Evolutionary conservation across 2,888 invertebrate species (phyloP), one percentile per base, ranked within the genome.

Genomic region (Thelaira solivaga): DNA sequence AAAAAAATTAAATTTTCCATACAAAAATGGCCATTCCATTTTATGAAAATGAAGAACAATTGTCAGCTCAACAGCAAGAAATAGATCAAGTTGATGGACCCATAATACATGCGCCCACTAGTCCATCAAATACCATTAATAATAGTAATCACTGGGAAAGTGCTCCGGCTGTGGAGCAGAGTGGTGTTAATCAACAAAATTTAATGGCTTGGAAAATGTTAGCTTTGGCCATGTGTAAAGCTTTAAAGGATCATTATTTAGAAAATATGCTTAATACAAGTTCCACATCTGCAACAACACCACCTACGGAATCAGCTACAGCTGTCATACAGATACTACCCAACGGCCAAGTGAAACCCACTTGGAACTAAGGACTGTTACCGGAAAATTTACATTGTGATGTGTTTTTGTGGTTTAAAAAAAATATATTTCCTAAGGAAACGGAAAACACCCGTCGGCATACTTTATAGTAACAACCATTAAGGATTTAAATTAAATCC

Each of bases 21-120:
- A 80, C 75, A 59, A 82, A 76, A 59, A 88, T 88, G 88, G 88
- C 88, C 16, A 86, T 88, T 77, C 88, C 88, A 22, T 88, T 88
- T 81, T 86, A 82, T 67, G 88, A 86, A 73, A 85, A 87, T 24
- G 62, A 49, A 82, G 86, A 69, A 74, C 45, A 57, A 6, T 69
- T 65, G 7, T n/a, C n/a, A n/a, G n/a, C n/a, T n/a, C 68, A 77
- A 71, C 16, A 84, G n/a, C 31, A 72, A 39, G 75, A 76, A 59
- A 31, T 51, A 26, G 87, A 87, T 80, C 87, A 87, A 79, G 84
- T 86, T 26, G 86, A 86, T 80, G 85, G 86, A 5, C 83, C 82
- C 6, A 72, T 69, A 36, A 43, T 72, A 2, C 59, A 62, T 34
- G 76, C 51, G 55, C 41, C 72, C 43, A 65, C 74, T 7, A 2